These are phyloP conservation scores for Tachuris rubrigastra DNA, from an alignment of 2,113 vertebrate genomes.

Conservation along the genomic window DNA sequence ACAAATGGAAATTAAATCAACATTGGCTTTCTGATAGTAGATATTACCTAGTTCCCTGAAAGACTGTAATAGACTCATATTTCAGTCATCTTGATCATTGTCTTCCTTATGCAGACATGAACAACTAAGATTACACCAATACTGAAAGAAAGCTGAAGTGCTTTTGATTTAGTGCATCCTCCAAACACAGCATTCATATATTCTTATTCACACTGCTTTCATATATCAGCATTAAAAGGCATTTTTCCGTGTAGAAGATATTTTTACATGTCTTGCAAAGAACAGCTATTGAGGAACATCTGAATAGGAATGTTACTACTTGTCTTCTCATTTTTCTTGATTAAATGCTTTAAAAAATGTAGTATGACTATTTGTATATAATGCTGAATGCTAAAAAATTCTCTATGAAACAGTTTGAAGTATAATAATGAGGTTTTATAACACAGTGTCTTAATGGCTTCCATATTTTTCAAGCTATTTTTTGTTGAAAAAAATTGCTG, in stretches of 20 bases:
- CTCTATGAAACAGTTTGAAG: neutral
- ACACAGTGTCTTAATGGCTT: neutral
- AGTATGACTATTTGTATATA: neutral
- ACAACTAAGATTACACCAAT: neutral
- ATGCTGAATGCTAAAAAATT: neutral
- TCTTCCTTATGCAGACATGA: conserved; percentile 12
- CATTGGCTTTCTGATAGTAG: neutral
- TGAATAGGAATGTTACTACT: neutral
- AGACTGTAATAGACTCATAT: neutral
- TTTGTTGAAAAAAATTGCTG: neutral
- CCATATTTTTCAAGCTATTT: neutral
- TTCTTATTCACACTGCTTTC: neutral
- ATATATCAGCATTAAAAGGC: neutral
- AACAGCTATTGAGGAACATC: neutral
- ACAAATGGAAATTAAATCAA: conserved; percentile 56
- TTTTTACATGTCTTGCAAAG: neutral
- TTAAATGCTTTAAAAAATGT: neutral
- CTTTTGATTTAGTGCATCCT: neutral
- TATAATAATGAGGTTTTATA: neutral
- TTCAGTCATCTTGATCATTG: neutral
- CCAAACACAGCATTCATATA: neutral
- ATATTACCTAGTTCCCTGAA: neutral
- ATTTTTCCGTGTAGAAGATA: neutral
- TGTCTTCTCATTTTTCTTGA: neutral
- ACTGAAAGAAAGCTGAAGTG: neutral